Evolutionary conservation across 2,113 vertebrate species (phyloP).

Genomic region (Aramus guarauna): DNA sequence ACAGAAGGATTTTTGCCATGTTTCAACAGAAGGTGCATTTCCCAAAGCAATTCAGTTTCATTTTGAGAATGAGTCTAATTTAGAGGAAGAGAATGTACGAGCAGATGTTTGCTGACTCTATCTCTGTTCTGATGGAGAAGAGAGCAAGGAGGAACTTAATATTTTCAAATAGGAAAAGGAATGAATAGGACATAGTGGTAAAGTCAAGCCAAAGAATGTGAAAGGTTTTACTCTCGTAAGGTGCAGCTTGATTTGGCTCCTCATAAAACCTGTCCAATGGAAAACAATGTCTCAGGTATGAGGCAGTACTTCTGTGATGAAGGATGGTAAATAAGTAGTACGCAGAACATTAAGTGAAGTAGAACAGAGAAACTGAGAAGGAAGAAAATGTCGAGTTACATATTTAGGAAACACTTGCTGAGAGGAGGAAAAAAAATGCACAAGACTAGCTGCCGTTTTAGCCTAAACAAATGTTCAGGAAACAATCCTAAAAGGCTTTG

Average conservation of each 20-base stretch:
- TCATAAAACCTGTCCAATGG: neutral
- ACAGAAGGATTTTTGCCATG: neutral
- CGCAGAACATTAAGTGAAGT: neutral
- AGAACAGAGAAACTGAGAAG: neutral
- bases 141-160: neutral
- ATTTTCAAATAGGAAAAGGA: neutral
- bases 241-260: neutral
- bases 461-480: neutral
- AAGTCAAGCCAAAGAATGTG: neutral
- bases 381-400: neutral
- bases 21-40: neutral
- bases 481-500: neutral
- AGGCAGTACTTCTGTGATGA: neutral
- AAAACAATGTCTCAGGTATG: neutral
- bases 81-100: rapidly evolving
- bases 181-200: neutral
- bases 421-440: neutral
- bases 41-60: neutral
- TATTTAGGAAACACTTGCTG: neutral
- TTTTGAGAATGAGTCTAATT: neutral
- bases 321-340: neutral
- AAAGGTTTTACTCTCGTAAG: neutral
- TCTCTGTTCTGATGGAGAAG: neutral
- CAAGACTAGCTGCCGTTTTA: neutral
- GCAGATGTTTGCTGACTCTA: neutral